These are phyloP conservation scores for Notodonta dromedarius DNA, from an alignment of 2,888 invertebrate genomes.

Conservation along the genomic window DNA sequence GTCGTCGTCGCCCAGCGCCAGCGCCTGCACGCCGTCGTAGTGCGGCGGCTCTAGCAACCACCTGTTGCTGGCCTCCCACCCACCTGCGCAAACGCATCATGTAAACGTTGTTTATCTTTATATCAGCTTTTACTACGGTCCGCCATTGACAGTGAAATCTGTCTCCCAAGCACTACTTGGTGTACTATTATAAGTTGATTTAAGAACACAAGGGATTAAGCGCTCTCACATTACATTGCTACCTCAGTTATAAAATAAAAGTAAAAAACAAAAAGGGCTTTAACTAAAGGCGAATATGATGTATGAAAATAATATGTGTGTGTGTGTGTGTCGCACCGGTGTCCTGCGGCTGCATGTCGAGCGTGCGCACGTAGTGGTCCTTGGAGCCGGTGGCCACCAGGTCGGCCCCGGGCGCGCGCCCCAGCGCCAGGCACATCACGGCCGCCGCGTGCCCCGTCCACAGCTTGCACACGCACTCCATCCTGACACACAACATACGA, in stretches of 20 bases:
- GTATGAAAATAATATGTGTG: no score
- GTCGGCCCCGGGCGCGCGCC: constrained; percentile 80
- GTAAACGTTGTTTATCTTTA: no score
- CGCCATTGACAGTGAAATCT: no score
- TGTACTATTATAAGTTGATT: no score
- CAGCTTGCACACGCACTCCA: constrained; percentile 88
- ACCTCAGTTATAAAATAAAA: no score
- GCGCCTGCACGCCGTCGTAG: constrained; percentile 94
- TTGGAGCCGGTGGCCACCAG: constrained; percentile 92
- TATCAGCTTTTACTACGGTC: no score
- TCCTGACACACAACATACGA: constrained; percentile 58
- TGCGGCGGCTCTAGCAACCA: constrained; percentile 92
- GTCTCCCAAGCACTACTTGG: no score
- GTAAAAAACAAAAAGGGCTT: no score
- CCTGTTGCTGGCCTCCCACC: constrained; percentile 79
- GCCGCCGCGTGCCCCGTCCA: constrained; percentile 93
- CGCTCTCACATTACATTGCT: no score
- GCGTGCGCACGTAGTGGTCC: constrained; percentile 89
- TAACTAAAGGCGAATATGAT: no score
- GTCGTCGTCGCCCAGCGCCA: constrained; percentile 87
- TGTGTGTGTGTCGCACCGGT: constrained; percentile 51
- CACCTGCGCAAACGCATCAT: constrained; percentile 42
- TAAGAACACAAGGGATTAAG: no score
- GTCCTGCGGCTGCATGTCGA: constrained; percentile 82
- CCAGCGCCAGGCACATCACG: constrained; percentile 91